Evolutionary conservation across 2,113 vertebrate species (phyloP), one percentile per base, ranked within the genome.

Genomic region (Scatophagus argus): DNA sequence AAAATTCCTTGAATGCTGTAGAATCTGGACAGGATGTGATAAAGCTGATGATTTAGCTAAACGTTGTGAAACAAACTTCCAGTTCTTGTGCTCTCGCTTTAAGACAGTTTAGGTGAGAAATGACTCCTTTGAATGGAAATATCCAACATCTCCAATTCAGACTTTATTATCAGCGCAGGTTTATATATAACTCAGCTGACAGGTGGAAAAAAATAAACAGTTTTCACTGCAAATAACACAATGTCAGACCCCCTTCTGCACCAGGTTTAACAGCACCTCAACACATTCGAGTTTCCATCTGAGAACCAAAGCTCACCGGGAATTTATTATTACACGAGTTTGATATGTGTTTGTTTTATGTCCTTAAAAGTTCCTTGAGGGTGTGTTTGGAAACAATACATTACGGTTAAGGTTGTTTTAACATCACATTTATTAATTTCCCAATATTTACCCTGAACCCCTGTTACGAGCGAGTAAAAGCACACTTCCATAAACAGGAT

Each of bases 191-290:
- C 17, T 31, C 7, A 12, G 47, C 8, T 29, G 58, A 31, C 58
- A 41, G 25, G 34, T 61, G 36, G 5, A 63, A 63, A 66, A n/a
- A n/a, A n/a, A n/a, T n/a, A n/a, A 55, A 69, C 27, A 32, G 19
- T 44, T 56, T 43, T 19, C 17, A 11, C 27, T 44, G 23, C 23
- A 31, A 38, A n/a, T 17, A 62, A 62, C 46, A 62, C 69, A 27
- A 47, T 17, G 31, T 49, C 44, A 62, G 39, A 41, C 16, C 31
- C 49, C 8, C 32, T 21, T 27, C 31, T 29, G 23, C 58, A 63
- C 36, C 25, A 32, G 19, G 58, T 62, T 51, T 4, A 52, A 73
- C 46, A 51, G 44, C 43, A 62, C 5, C 8, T 62, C 56, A 72
- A 6, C 55, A 49, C 55, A 8, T 46, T 36, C 0, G 19, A 38